Conservation (phyloP, 2,888 invertebrate species). For the Agriopis marginaria region DNA sequence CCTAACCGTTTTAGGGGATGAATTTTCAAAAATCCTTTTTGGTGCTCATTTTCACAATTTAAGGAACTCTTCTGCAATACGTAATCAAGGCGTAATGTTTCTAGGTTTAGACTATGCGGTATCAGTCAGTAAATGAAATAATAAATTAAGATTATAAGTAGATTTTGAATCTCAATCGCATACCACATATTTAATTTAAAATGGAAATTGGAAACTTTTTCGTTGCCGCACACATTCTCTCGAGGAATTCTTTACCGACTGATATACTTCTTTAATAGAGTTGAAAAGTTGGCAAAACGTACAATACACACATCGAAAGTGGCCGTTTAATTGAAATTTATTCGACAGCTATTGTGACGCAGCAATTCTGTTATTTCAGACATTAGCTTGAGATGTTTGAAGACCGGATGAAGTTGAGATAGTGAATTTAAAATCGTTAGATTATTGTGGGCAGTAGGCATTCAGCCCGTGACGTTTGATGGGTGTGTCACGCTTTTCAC, state of each 20-base stretch:
- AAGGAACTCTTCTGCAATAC: too few species aligned
- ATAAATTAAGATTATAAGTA: neutral
- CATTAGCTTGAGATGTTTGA: conserved; percentile 32
- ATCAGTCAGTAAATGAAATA: neutral
- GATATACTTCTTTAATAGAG: conserved; percentile 21
- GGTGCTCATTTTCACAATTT: too few species aligned
- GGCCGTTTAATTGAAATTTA: conserved; percentile 38
- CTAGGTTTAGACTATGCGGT: too few species aligned
- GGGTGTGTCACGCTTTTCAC: conserved; percentile 40
- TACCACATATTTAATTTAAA: neutral
- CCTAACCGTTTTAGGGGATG: too few species aligned
- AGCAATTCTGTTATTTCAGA: conserved; percentile 41
- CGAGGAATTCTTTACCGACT: neutral
- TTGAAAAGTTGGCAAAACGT: conserved; percentile 35
- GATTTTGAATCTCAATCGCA: neutral
- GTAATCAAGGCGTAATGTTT: too few species aligned
- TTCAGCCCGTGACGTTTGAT: conserved; percentile 40
- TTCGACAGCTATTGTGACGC: conserved; percentile 43
- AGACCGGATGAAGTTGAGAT: conserved; percentile 13
- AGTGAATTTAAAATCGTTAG: conserved; percentile 28
- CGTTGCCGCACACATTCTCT: conserved; percentile 1
- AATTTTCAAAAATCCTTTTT: too few species aligned
- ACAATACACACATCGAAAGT: conserved; percentile 29
- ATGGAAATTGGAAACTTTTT: conserved; percentile 18
- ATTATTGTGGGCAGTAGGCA: conserved; percentile 34